Base-by-base conservation (phyloP, 2,888 invertebrate genomes). In the Clostera curtula region DNA sequence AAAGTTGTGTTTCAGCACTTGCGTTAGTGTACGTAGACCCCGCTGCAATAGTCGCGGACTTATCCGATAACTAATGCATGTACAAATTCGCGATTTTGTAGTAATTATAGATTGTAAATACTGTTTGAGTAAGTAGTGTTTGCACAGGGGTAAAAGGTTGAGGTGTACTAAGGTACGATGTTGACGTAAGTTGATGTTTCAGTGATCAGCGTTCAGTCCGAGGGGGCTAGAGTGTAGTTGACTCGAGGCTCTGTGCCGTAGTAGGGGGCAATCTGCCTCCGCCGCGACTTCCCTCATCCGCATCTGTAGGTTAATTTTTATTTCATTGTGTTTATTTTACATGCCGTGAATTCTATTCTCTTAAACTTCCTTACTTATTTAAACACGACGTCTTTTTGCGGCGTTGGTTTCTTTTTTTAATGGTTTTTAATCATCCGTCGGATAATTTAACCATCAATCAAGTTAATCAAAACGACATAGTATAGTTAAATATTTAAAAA, bases 201-300 rank as follows among this genome's bases (percentile, higher is more conserved):
- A 83, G 83, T 80, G 70, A 60, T 76, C 74, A 70, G 54, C 75
- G 65, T 82, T 61, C 82, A 82, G 62, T 77, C 82, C 59, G 62
- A 57, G 48, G 80, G 79, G 61, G 80, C 80, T 69, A 74, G 73
- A 75, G 65, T 82, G 57, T 83, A 82, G 62, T 50, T 45, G 48
- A 47, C 45, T 46, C 49, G 61, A 63, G 68, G 70, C 65, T 63
- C 49, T 62, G 45, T 58, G 67, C 66, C 67, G 62, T 53, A 50
- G 64, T 61, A 79, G 58, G 77, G 72, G 77, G 65, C 52, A 40
- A 57, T 43, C 55, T 48, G 55, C 72, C 80, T 79, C 79, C 80
- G 80, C 75, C 73, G 75, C 69, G 71, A 55, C 76, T 59, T 61
- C 72, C 58, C 58, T 67, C 70, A 69, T 59, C 64, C 70, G 64